phyloP scores from a whole-genome alignment of 1,140 invertebrate genomes.

The Geopemphigus sp. region DNA sequence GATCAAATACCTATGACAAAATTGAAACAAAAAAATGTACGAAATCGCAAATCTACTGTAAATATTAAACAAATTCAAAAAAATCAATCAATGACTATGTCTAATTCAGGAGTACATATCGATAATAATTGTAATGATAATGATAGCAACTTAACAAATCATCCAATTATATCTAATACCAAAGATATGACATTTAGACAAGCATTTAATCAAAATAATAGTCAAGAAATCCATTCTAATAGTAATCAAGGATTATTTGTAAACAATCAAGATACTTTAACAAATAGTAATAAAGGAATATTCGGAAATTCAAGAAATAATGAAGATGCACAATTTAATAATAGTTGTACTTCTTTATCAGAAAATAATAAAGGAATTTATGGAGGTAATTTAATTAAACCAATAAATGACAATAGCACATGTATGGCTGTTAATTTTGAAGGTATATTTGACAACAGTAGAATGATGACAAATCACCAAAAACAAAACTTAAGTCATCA shows the following conservation, averaged over 20 bases:
- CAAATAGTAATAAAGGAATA: slow-evolving; percentile 26
- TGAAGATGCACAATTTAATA: slow-evolving; percentile 32
- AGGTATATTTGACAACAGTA: slow-evolving; percentile 33
- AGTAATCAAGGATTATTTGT: slow-evolving; percentile 42
- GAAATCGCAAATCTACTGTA: slow-evolving; percentile 1
- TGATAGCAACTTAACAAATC: slow-evolving; percentile 17
- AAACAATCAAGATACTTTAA: slow-evolving; percentile 39
- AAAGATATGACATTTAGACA: slow-evolving; percentile 35
- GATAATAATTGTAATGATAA: slow-evolving; percentile 34
- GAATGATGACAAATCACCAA: slow-evolving; percentile 14
- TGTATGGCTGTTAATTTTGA: slow-evolving; percentile 26
- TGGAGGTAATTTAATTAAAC: slow-evolving; percentile 18
- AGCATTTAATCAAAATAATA: slow-evolving; percentile 48
- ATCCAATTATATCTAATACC: neutral
- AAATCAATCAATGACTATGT: slow-evolving; percentile 7
- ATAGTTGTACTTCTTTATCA: slow-evolving; percentile 7
- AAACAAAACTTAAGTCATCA: slow-evolving; percentile 48
- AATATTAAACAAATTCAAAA: slow-evolving; percentile 30
- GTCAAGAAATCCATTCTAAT: slow-evolving; percentile 31
- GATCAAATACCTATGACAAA: slow-evolving; percentile 18
- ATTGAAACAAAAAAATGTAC: slow-evolving; percentile 9
- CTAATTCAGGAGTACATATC: neutral
- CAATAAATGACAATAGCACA: neutral
- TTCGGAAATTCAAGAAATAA: slow-evolving; percentile 26
- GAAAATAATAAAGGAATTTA: slow-evolving; percentile 32